These are phyloP conservation scores for Ylistrum balloti DNA, from an alignment of 1,140 invertebrate species.

Conservation along the genomic window DNA sequence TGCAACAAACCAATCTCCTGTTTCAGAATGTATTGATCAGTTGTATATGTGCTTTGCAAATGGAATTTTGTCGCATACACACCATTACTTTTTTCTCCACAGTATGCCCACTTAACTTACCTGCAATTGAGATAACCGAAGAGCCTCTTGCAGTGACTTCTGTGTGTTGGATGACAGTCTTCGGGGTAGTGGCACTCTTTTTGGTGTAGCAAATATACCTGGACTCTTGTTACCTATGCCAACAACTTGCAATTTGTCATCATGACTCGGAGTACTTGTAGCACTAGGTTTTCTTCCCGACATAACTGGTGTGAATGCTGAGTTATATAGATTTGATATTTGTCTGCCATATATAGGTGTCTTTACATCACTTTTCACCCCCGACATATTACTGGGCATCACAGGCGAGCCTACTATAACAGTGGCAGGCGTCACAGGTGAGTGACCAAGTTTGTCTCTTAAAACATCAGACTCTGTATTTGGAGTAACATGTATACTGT, in stretches of 20 bases:
- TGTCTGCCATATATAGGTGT: slow-evolving; percentile 63
- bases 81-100: too few species aligned
- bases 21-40: too few species aligned
- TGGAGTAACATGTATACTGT: background rate
- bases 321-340: slow-evolving; percentile 62
- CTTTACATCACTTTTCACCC: slow-evolving; percentile 56
- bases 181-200: slow-evolving; percentile 58
- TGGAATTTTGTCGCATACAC: too few species aligned
- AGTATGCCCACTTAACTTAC: background rate
- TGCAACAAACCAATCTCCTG: too few species aligned
- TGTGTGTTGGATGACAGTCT: slow-evolving; percentile 71
- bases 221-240: background rate
- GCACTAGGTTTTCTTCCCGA: slow-evolving; percentile 40
- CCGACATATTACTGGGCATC: slow-evolving; percentile 35
- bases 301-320: slow-evolving; percentile 67
- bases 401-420: background rate
- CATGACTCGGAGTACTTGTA: slow-evolving; percentile 17
- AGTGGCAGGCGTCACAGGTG: background rate
- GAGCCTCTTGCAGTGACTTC: slow-evolving; percentile 28
- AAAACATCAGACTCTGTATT: background rate
- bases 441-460: background rate
- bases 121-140: background rate
- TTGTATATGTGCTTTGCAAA: too few species aligned
- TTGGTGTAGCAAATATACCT: slow-evolving; percentile 65
- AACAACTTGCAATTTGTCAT: background rate